Evolutionary conservation across 1,140 invertebrate species (phyloP), one percentile per base, ranked within the genome.

Genomic region (Drosophila bocki): DNA sequence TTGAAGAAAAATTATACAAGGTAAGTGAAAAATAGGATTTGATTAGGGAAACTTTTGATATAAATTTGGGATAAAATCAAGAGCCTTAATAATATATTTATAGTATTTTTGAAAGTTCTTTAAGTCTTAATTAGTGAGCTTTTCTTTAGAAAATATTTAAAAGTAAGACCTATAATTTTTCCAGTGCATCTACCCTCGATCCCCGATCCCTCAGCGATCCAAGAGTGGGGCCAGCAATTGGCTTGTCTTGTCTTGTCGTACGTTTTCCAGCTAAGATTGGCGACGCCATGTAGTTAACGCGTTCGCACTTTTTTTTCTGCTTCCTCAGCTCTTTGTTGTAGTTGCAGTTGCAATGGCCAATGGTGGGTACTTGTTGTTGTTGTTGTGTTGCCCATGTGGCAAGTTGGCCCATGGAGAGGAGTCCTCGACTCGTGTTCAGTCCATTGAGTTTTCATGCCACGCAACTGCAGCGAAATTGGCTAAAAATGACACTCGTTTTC

Each of bases 271-370:
- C 84, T 80, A 87, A 87, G 84, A 87, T 87, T 88, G 84, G 84
- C 84, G 84, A 87, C 84, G 84, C 84, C 84, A 87, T 87, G 84
- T 87, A 87, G 84, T 87, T 87, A 87, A 88, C 84, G 84, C 84
- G 84, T 87, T 88, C 80, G 84, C 84, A 88, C 83, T 87, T 87
- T 90, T 53, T 85, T 86, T 64, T 50, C 50, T 75, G 47, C 71
- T 53, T 58, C 54, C 61, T 59, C 47, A 45, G 48, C 41, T 75
- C 60, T 59, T 58, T 44, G 39, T 53, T 67, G 47, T 50, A 59
- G 53, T 41, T 51, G 54, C 45, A 50, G 60, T 74, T 26, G 65
- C 29, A 41, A 53, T 54, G 51, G 33, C 51, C 51, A 33, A 13
- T 19, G 50, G 33, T 22, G 3, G 13, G 53, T 53, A 35, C 33